These are phyloP conservation scores for Columba janthina DNA, from an alignment of 2,113 vertebrate genomes.

Conservation along the genomic window DNA sequence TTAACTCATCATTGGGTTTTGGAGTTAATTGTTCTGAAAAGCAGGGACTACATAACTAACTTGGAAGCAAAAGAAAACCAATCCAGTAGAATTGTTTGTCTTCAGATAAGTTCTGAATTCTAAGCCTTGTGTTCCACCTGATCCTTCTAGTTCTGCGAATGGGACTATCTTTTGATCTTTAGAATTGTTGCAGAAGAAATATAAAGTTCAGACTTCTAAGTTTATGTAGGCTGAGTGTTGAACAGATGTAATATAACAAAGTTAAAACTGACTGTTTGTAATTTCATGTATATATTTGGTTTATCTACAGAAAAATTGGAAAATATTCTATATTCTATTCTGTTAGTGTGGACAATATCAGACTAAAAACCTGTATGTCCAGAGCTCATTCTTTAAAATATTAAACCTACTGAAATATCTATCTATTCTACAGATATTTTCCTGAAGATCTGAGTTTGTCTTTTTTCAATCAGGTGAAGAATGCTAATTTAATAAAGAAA, in stretches of 20 bases:
- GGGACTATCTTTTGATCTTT: neutral
- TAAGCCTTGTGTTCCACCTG: neutral
- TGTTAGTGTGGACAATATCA: neutral
- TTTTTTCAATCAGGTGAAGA: neutral
- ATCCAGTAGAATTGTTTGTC: neutral
- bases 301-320: neutral
- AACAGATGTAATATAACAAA: neutral
- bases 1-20: neutral
- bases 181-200: neutral
- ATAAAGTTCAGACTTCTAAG: neutral
- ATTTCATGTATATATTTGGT: neutral
- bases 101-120: neutral
- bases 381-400: neutral
- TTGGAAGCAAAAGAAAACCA: neutral
- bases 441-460: neutral
- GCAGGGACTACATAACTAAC: too few relatives aligned
- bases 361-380: neutral
- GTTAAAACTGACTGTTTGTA: neutral
- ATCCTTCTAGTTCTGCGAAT: neutral
- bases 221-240: neutral
- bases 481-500: neutral
- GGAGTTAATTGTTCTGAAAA: neutral
- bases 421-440: neutral
- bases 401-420: neutral
- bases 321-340: neutral